Evolutionary conservation across 1,140 invertebrate genomes (phyloP), one percentile per base, ranked within the genome.

Genomic region (Trichonephila clavipes): DNA sequence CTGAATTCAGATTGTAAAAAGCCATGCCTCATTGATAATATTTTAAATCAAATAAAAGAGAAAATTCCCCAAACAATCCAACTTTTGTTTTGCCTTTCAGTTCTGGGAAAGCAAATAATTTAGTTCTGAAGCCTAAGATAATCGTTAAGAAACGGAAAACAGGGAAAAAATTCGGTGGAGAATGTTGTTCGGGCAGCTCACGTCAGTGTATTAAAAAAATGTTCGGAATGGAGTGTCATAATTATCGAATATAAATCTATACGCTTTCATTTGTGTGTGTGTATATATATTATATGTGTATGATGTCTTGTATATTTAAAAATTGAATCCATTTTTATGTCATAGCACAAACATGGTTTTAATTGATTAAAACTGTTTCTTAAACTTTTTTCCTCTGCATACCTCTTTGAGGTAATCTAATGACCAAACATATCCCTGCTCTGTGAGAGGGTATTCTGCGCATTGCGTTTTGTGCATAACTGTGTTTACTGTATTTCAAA

Each of bases 151-250:
- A 77, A 40, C 28, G 16, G 12, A 77, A 40, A 77, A 5, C 28
- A 34, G 28, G 18, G 10, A 77, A 77, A 28, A 77, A 77, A 40
- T 40, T 40, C 18, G 16, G 2, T 18, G 28, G 24, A 14, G 72
- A 28, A 34, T 77, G 72, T 77, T 40, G 72, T 77, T 40, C 72
- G 6, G 72, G 28, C 18, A 77, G 34, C 18, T 16, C 72, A 1
- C 34, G 34, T 34, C 24, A 77, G 18, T 77, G 72, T 77, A 34
- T 77, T 77, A 77, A 77, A 40, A 77, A 16, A 28, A 77, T 77
- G 72, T 77, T 77, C 5, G 72, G 72, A 40, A 34, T 77, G 72
- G 24, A 77, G 34, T 77, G 72, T 77, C 72, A 77, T 19, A 77
- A 40, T 77, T 40, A 77, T 7, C 12, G 24, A 77, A 77, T 77